Conservation (phyloP, 2,797 vertebrate species). For the Bothrops alternatus region DNA sequence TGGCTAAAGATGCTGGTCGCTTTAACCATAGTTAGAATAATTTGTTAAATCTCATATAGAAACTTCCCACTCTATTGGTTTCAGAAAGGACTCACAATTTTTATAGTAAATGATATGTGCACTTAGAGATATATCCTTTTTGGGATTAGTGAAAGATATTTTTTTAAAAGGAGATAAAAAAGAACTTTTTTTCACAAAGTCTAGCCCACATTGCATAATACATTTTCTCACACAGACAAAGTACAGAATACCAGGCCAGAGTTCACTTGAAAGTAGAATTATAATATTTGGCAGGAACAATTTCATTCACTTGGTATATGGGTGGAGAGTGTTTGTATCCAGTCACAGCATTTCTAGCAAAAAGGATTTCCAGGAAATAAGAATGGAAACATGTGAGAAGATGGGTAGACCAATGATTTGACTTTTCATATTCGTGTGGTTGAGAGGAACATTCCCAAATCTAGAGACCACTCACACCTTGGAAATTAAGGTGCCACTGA, state of each 20-base stretch:
- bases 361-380: not conserved
- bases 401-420: not conserved
- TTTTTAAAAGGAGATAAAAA: not conserved
- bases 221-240: not conserved
- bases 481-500: not conserved
- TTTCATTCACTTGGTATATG: not conserved
- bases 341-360: not conserved
- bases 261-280: not conserved
- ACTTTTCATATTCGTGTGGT: not conserved
- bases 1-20: not conserved
- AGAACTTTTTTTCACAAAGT: not conserved
- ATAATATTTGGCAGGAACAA: not conserved
- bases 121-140: not conserved
- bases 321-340: not conserved
- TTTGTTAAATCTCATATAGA: not conserved
- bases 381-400: not conserved
- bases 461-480: not conserved
- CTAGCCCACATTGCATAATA: not conserved
- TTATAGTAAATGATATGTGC: not conserved
- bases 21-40: not conserved
- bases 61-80: not conserved
- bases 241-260: not conserved
- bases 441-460: not conserved
- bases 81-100: not conserved
- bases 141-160: not conserved